Evolutionary conservation across 2,888 invertebrate genomes (phyloP), one percentile per base, ranked within the genome.

Genomic region (Sycophila texana): DNA sequence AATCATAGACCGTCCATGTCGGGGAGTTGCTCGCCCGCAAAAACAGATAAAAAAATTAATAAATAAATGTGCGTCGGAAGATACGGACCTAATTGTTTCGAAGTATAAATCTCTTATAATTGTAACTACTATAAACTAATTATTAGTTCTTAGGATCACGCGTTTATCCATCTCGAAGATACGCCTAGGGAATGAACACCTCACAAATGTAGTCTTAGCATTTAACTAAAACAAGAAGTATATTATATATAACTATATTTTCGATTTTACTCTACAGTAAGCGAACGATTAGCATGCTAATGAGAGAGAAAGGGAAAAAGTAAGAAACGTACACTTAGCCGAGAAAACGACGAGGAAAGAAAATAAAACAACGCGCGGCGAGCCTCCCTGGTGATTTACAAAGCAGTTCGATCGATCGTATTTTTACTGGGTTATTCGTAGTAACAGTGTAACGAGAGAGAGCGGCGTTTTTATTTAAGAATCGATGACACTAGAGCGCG

Each of bases 1-100:
- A 57, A 47, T 84, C 83, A 84, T 81, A 86, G 85, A 85, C 86
- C 87, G 87, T 86, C 85, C 86, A 86, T 83, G 76, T 82, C 84
- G 84, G 83, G 86, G 85, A 84, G 74, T 85, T 82, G 80, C 84
- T 86, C 82, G 83, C 82, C 84, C 84, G 82, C 66, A 78, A 66
- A 55, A 80, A 47, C 71, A 71, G 66, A 53, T 18, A 63, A 57
- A 60, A 60, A 61, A 47, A n/a, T n/a, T n/a, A n/a, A n/a, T n/a
- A 12, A 47, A 58, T 7, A 39, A 39, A 10, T 10, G 0, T 53
- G n/a, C 14, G 53, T 16, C 4, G 14, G n/a, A 20, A 10, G 39
- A 18, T 22, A 66, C 30, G 51, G 39, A 20, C 58, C 70, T 71
- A 58, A 16, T 71, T 60, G 12, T 47, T 72, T 72, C 16, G 14